Evolutionary conservation across 2,888 invertebrate species (phyloP).

Genomic region (Leucophora obtusa): DNA sequence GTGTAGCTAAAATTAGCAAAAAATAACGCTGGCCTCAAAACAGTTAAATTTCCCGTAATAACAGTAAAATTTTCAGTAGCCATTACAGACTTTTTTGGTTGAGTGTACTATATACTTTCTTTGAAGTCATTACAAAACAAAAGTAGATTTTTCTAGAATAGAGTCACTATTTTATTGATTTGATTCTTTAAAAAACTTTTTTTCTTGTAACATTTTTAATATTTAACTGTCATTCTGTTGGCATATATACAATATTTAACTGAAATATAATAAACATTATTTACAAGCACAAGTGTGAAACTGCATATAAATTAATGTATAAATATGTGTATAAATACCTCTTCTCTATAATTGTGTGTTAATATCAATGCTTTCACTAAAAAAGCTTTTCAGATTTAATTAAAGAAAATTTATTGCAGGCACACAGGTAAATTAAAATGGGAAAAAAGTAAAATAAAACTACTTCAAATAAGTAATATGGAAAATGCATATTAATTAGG

Average conservation of each 20-base stretch:
- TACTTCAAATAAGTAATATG: no score
- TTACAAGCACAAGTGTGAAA: neutral
- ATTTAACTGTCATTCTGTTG: neutral
- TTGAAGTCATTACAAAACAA: no score
- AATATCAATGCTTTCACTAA: slow-evolving; percentile 2
- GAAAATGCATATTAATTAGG: no score
- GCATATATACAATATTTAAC: neutral
- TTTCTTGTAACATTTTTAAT: neutral
- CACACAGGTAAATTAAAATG: neutral
- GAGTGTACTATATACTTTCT: no score
- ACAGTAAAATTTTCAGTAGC: no score
- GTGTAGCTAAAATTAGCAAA: no score
- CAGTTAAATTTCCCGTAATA: no score
- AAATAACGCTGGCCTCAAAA: no score
- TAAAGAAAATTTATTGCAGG: slow-evolving; percentile 14
- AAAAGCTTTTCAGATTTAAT: slow-evolving; percentile 6
- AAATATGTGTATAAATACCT: neutral
- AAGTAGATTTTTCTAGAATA: no score
- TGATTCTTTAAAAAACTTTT: no score
- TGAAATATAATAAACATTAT: neutral
- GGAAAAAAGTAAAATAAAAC: neutral
- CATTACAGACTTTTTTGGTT: no score
- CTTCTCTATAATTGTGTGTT: slow-evolving; percentile 1
- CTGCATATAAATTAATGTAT: neutral
- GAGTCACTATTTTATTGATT: no score